A percentile compares a stretch with the other conserved stretches of the same genome.
These are phyloP conservation scores for Cyclina sinensis DNA, from an alignment of 1,140 invertebrate genomes.

Conservation along the genomic window DNA sequence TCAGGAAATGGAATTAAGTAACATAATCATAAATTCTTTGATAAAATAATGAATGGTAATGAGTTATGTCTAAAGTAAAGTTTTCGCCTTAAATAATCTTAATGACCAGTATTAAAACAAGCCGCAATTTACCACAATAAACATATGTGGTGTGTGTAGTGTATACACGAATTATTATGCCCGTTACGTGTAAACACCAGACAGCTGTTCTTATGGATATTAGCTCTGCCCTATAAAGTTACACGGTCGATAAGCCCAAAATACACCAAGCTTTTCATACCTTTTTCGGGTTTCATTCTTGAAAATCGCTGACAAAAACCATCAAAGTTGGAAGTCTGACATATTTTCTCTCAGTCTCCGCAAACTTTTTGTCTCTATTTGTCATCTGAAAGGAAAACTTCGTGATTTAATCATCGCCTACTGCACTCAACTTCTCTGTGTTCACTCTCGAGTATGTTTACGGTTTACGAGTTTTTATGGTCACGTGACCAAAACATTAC, in stretches of 20 bases:
- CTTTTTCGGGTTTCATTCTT: constrained; percentile 69
- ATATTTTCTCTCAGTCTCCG: constrained; percentile 9
- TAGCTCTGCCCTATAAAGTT: constrained; percentile 25
- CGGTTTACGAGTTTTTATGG: constrained; percentile 26
- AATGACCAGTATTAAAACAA: too few species aligned
- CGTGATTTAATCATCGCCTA: background rate
- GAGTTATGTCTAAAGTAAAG: too few species aligned
- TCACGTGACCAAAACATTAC: constrained; percentile 61
- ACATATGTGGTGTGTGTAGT: background rate
- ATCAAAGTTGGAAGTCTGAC: background rate
- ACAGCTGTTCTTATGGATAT: constrained; percentile 47
- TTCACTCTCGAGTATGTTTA: constrained; percentile 39
- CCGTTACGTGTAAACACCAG: background rate
- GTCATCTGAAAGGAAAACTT: background rate
- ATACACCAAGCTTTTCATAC: constrained; percentile 20
- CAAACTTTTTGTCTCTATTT: background rate
- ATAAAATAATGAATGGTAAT: too few species aligned
- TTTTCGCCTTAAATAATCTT: too few species aligned
- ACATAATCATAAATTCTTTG: too few species aligned
- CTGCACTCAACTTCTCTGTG: background rate
- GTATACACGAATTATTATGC: background rate
- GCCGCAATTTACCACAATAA: too few species aligned
- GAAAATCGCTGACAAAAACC: constrained; percentile 8
- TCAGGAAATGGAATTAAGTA: too few species aligned
- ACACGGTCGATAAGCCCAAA: constrained; percentile 32